A percentile compares a stretch with the other conserved stretches of the same genome.
Evolutionary conservation across 2,797 vertebrate genomes (phyloP).

Genomic region (Gobio occitaniae): DNA sequence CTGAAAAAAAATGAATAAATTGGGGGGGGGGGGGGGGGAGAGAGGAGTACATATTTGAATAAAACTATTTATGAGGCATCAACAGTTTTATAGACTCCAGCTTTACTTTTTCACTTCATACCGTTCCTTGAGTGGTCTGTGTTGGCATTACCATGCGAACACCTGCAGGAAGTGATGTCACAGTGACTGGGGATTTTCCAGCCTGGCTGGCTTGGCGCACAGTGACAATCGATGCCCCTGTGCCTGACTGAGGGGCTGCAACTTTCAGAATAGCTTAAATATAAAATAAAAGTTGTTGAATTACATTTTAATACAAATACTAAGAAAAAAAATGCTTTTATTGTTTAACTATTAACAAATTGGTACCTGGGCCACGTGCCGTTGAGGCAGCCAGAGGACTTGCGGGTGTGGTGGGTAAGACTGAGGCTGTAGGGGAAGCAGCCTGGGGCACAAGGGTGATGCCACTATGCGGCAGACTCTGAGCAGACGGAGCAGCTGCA

Average conservation of each 20-base stretch:
- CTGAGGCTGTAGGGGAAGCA: slow-evolving; percentile 59
- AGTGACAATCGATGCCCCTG: slow-evolving; percentile 87
- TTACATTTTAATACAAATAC: neutral
- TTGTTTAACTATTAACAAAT: neutral
- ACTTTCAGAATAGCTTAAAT: slow-evolving; percentile 86
- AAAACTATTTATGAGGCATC: neutral
- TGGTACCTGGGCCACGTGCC: slow-evolving; percentile 48
- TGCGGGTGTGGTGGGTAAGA: slow-evolving; percentile 59
- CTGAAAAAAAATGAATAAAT: slow-evolving; percentile 67
- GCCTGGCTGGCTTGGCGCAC: slow-evolving; percentile 85
- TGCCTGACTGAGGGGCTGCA: slow-evolving; percentile 84
- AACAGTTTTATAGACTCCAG: neutral
- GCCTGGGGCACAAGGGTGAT: slow-evolving; percentile 77
- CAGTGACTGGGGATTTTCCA: slow-evolving; percentile 87
- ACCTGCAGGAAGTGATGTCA: slow-evolving; percentile 91
- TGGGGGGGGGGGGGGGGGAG: neutral
- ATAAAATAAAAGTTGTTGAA: slow-evolving; percentile 31
- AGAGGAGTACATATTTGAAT: neutral
- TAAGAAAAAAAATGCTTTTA: neutral
- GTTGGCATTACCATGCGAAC: slow-evolving; percentile 91
- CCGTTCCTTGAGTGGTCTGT: slow-evolving; percentile 86
- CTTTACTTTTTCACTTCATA: slow-evolving; percentile 55
- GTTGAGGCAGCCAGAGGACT: slow-evolving; percentile 68
- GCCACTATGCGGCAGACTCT: slow-evolving; percentile 85
- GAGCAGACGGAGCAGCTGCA: slow-evolving; percentile 80